phyloP scores from a whole-genome alignment of 1,140 invertebrate genomes.

The Homalodisca vitripennis region DNA sequence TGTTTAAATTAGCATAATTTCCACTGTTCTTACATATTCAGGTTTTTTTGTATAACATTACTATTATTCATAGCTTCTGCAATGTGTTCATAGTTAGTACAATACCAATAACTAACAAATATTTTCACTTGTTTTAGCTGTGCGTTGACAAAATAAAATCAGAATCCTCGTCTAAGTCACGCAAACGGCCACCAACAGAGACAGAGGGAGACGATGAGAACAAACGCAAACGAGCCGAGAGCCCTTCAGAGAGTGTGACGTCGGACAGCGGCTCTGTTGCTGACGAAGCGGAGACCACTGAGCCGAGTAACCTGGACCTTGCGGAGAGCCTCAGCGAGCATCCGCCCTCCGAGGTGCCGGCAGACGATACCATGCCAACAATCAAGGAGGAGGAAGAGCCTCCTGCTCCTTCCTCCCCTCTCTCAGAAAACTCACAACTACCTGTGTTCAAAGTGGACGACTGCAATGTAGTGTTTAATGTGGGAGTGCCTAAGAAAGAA shows the following conservation, averaged over 20 bases:
- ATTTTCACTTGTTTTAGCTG: constrained; percentile 26
- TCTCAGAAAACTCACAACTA: constrained; percentile 3
- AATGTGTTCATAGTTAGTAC: no score
- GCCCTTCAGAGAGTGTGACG: constrained; percentile 76
- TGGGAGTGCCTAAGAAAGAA: constrained; percentile 30
- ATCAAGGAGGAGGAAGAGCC: constrained; percentile 27
- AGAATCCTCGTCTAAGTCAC: constrained; percentile 67
- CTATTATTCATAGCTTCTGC: no score
- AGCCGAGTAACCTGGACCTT: constrained; percentile 32
- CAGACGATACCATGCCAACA: constrained; percentile 1
- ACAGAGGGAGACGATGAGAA: constrained; percentile 62
- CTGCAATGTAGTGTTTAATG: constrained; percentile 27
- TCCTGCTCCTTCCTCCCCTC: constrained; percentile 35
- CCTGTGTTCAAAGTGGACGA: constrained; percentile 30
- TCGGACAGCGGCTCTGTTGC: constrained; percentile 67
- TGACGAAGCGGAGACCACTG: constrained; percentile 63
- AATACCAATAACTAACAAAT: neutral
- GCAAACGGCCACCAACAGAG: constrained; percentile 66
- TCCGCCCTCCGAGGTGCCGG: constrained; percentile 11
- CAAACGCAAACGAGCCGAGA: constrained; percentile 66
- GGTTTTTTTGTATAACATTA: no score
- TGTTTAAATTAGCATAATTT: no score
- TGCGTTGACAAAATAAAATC: constrained; percentile 29
- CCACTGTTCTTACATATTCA: no score
- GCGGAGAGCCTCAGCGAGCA: constrained; percentile 26